Evolutionary conservation across 2,888 invertebrate species (phyloP).

Genomic region (Apamea crenata): DNA sequence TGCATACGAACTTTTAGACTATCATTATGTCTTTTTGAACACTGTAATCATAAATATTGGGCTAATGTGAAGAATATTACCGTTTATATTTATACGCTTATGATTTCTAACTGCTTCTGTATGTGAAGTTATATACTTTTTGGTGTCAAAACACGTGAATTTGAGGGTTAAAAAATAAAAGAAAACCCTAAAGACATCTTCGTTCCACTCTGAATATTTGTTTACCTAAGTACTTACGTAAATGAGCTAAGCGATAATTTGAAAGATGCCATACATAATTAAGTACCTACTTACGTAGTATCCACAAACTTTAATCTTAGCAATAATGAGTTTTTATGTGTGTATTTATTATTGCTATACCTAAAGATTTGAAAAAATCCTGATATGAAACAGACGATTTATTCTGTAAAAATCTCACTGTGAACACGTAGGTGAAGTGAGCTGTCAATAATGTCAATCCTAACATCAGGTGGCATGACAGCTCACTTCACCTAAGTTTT

Average conservation of each 20-base stretch:
- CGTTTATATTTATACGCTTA: slow-evolving; percentile 12
- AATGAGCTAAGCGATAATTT: background rate
- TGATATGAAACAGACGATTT: too few relatives aligned
- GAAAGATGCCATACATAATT: background rate
- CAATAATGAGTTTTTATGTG: background rate
- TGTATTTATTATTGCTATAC: background rate
- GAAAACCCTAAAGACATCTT: background rate
- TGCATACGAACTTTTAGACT: slow-evolving; percentile 44
- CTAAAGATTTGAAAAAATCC: background rate
- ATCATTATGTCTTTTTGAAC: slow-evolving; percentile 36
- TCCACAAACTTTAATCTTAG: background rate
- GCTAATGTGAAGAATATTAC: slow-evolving; percentile 36
- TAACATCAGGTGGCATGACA: too few relatives aligned
- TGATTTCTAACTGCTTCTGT: background rate
- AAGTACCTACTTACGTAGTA: background rate
- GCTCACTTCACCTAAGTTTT: background rate
- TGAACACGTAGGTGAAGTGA: too few relatives aligned
- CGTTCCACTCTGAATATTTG: background rate
- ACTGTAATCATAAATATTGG: slow-evolving; percentile 34
- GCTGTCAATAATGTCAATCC: too few relatives aligned
- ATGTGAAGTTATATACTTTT: background rate
- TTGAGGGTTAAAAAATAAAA: background rate
- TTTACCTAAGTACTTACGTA: background rate
- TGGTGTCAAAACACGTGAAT: slow-evolving; percentile 5
- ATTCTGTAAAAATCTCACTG: too few relatives aligned